Base-by-base conservation (phyloP, 2,113 vertebrate genomes). In the Illadopsis cleaveri region DNA sequence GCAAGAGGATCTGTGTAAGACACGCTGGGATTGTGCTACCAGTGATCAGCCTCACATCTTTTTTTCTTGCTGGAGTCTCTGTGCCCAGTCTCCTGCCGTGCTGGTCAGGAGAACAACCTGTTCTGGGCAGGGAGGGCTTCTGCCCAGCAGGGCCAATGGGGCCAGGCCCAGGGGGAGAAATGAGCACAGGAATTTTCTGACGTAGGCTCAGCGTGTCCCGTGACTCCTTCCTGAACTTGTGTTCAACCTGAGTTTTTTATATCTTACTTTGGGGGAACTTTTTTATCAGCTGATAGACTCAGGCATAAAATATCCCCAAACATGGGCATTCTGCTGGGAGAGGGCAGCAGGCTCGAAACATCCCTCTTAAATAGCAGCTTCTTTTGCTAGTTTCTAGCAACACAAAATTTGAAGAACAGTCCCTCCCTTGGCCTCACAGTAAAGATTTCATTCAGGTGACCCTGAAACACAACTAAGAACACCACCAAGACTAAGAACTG, bases 41-140 rank as follows among this genome's bases (percentile, higher is more conserved):
- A 40, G 30, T n/a, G 35, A 77, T 53, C 38, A 75, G 77, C 21
- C 47, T 75, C 56, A 21, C 12, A 5, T 68, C 27, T 47, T 53
- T 58, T 30, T 38, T 16, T 14, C 51, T 24, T 66, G 37, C 44
- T 0, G 0, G 42, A 70, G 24, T 15, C 20, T 84, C 51, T 5
- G 5, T 56, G 60, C 37, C 56, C 56, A 28, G 78, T 35, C 0
- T 0, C 27, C n/a, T 50, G n/a, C 42, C 3, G 0, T 5, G 21
- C 72, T 56, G 82, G 50, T 31, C 2, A 1, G 86, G 48, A 92
- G 83, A 84, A 86, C 42, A 92, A 95, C 96, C 86, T 96, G 85
- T 97, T 96, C 96, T 78, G 65, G 64, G 94, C 82, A 86, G 44
- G 86, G 80, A 96, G 44, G 56, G 73, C 76, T 95, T 64, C 90